Conservation (phyloP, 30 jellyfish, hydroid and myxozoan species). For the Turritopsis dohrnii region DNA sequence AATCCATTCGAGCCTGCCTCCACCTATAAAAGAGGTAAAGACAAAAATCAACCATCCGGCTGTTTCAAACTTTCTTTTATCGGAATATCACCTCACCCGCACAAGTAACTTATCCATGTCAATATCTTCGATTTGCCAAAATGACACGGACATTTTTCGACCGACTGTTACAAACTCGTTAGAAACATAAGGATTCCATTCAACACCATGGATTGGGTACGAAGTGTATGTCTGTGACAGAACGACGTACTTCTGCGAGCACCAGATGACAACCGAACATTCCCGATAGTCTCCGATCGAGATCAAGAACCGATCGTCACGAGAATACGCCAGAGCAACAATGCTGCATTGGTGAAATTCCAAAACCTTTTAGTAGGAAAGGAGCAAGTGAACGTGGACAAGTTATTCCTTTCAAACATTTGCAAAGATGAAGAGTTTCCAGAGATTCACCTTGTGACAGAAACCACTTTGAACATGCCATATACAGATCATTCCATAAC, state of each 20-base stretch:
- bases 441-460: conserved; percentile 50
- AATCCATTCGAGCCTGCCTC: not conserved
- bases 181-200: conserved; percentile 86
- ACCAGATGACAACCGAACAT: conserved; percentile 77
- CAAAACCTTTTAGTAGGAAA: no score
- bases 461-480: conserved; percentile 68
- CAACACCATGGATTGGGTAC: conserved; percentile 59
- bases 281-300: conserved; percentile 70
- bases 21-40: not conserved
- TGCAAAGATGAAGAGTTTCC: not conserved
- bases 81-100: conserved; percentile 29
- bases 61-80: not conserved
- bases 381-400: no score
- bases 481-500: conserved; percentile 47
- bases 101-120: conserved; percentile 39
- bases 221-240: conserved; percentile 53
- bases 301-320: conserved; percentile 83
- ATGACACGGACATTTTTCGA: conserved; percentile 58
- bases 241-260: conserved; percentile 41
- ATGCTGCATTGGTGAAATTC: conserved; percentile 49
- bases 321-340: conserved; percentile 66
- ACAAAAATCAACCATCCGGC: not conserved
- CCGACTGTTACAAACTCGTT: conserved; percentile 87
- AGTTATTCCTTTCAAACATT: not conserved
- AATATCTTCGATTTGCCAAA: conserved; percentile 74